Conservation (phyloP, 2,797 vertebrate genomes). For the Apodemus agrarius region DNA sequence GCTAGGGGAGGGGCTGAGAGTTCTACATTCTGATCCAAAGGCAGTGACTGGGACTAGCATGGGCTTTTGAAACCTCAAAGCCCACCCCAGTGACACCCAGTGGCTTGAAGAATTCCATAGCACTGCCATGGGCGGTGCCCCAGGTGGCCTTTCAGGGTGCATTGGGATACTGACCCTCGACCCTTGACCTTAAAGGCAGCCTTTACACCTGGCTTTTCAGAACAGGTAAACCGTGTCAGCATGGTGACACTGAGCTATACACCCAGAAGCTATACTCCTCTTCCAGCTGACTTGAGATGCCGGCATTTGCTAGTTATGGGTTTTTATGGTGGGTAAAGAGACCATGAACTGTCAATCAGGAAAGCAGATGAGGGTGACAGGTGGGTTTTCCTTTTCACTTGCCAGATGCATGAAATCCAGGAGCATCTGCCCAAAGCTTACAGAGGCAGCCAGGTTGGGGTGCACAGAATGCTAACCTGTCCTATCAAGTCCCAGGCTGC, state of each 20-base stretch:
- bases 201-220: not conserved
- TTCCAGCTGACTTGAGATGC: not conserved
- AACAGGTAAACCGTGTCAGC: rapidly evolving
- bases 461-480: not conserved
- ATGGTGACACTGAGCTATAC: not conserved
- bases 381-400: not conserved
- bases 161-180: no score
- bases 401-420: not conserved
- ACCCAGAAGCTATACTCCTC: not conserved
- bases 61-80: not conserved
- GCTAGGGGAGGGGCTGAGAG: not conserved
- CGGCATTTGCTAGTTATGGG: not conserved
- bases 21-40: not conserved
- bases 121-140: no score
- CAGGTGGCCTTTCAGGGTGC: not conserved
- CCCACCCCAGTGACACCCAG: not conserved
- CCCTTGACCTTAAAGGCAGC: not conserved
- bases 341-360: not conserved
- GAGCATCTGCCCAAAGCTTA: rapidly evolving
- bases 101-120: not conserved
- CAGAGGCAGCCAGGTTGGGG: rapidly evolving
- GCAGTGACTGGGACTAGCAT: not conserved
- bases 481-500: not conserved
- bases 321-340: not conserved
- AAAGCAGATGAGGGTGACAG: not conserved